Base-by-base conservation (phyloP, 2,113 vertebrate genomes). In the Brachionichthys hirsutus region DNA sequence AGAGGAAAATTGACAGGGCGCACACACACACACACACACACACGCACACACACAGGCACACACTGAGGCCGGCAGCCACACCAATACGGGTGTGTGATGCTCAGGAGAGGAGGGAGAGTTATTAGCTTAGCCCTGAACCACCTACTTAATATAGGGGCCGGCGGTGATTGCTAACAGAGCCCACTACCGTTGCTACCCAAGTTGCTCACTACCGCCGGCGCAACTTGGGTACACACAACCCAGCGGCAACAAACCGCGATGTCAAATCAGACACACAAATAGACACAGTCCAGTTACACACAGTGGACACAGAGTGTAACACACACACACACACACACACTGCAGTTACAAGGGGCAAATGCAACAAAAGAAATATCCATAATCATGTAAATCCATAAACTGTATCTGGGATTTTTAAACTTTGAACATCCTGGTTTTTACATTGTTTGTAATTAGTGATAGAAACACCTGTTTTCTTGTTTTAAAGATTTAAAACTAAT, bases 81-180 rank as follows among this genome's bases (percentile, higher is more conserved):
- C 74, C 78, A 71, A 77, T 59, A 36, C 75, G 70, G 77, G 77
- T 81, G 85, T 89, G 91, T 73, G 89, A 94, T 94, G 92, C 91
- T 95, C 94, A 92, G 93, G 92, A 90, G 93, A 94, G 93, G 93
- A 94, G 93, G 81, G 93, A 95, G 90, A 96, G 93, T 97, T 98
- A 98, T 97, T 97, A 98, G 93, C 94, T 97, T 94, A 97, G 95
- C 96, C 95, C 95, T 98, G 95, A 98, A 95, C 94, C 93, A 94
- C 94, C 94, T 94, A 90, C 95, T 97, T 98, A 95, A 96, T 95
- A 95, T 94, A 91, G 93, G 94, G 94, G 90, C 94, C 92, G 88
- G 93, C 88, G 87, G 92, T 94, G 94, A 96, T 94, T 93, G 91
- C 94, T 95, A 95, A 95, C 95, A 95, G 95, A 96, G 93, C 94